Base-by-base conservation (phyloP, 1,140 invertebrate genomes). In the Stenopsyche tienmushanensis region DNA sequence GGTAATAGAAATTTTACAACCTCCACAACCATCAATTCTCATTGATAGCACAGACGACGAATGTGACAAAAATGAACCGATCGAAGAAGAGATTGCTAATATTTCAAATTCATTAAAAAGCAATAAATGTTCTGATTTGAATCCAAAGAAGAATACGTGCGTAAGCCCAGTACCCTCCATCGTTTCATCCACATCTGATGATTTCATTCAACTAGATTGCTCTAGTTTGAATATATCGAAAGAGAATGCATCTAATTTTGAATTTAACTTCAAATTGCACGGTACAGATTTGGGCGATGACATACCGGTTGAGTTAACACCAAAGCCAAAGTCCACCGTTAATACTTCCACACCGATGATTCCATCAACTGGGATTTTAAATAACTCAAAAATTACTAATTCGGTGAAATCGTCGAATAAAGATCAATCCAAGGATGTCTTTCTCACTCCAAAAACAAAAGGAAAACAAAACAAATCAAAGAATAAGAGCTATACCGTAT, bases 31-130 rank as follows among this genome's bases (percentile, higher is more conserved):
- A 1, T 77, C 78, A 5, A 80, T 81, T 15, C 78, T 75, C 26
- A 77, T 80, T 58, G 79, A 81, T 53, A 81, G 79, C 69, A 80
- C 80, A 23, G 80, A 81, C 72, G 79, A 81, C 62, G 78, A 80
- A 60, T 72, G 10, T 41, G 49, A 23, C n/a, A n/a, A n/a, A n/a
- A 65, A 69, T 60, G 45, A 49, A 17, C 8, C 7, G 34, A 8
- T 8, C 8, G 34, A 41, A 44, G 34, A n/a, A n/a, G n/a, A n/a
- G n/a, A n/a, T n/a, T n/a, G n/a, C n/a, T n/a, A n/a, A n/a, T n/a
- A n/a, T 23, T 59, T 42, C 25, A 34, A 18, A 57, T 17, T 10
- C 15, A 25, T 18, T 2, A 59, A 29, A 39, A 62, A 34, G 13
- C 1, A 29, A 47, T n/a, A 50, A 50, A n/a, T 5, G 8, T 9